These are phyloP conservation scores for Natator depressus DNA, from an alignment of 2,113 vertebrate genomes.

Conservation along the genomic window DNA sequence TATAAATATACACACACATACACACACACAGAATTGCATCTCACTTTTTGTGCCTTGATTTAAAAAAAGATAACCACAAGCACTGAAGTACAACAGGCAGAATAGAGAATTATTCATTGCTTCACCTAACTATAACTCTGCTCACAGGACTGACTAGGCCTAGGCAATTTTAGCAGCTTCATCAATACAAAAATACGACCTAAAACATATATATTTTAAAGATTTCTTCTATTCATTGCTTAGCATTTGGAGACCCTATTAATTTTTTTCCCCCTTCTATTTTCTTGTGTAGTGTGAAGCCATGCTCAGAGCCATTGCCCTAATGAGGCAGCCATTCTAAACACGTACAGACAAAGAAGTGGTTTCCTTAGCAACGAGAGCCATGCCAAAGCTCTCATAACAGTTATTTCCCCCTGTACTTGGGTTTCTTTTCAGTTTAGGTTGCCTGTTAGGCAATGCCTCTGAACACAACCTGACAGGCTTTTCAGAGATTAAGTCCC, in stretches of 20 bases:
- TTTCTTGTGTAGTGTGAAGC: constrained; percentile 50
- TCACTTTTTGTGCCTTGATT: background rate
- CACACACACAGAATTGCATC: background rate
- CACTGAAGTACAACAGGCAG: background rate
- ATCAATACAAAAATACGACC: constrained; percentile 9
- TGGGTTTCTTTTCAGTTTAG: constrained; percentile 70
- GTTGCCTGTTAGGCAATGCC: constrained; percentile 68
- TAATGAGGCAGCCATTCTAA: constrained; percentile 82
- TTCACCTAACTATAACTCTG: constrained; percentile 26
- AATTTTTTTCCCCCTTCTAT: constrained; percentile 50
- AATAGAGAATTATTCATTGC: constrained; percentile 25
- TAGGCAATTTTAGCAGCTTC: constrained; percentile 31
- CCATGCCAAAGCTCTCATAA: constrained; percentile 78
- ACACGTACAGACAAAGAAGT: constrained; percentile 84
- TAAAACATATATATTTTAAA: constrained; percentile 8
- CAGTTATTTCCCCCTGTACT: constrained; percentile 69
- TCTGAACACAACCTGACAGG: constrained; percentile 67
- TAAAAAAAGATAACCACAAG: background rate
- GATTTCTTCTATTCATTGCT: background rate
- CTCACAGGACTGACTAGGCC: constrained; percentile 8
- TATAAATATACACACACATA: background rate
- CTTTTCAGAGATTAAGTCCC: constrained; percentile 62
- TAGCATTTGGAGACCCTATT: constrained; percentile 58
- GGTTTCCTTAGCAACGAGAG: constrained; percentile 83
- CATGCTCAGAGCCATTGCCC: constrained; percentile 72